Evolutionary conservation across 1,140 invertebrate genomes (phyloP), one percentile per base, ranked within the genome.

Genomic region (Musca vetustissima): DNA sequence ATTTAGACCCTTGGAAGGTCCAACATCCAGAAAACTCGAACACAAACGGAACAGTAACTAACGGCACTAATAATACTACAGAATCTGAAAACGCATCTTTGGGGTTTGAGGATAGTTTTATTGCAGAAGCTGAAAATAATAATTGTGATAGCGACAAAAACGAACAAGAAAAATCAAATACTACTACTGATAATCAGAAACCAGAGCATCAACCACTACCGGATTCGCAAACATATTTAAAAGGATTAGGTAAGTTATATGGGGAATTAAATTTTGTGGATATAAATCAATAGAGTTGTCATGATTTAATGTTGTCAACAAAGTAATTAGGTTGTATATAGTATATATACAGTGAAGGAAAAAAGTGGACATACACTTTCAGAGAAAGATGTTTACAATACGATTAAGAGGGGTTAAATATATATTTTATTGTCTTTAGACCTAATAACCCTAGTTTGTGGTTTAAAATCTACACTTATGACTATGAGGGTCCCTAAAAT

Each of bases 81-180:
- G 19, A 57, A 36, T n/a, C 50, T 28, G 28, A 59, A 43, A n/a
- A 25, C 17, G 11, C 49, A 32, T 25, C 65, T 50, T 52, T 71
- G 28, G 68, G 69, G 52, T 86, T 86, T 57, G 85, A 86, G 74
- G 85, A 86, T 71, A 84, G 85, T 78, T 86, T 86, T 70, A 74
- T 48, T 67, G 67, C 67, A 69, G n/a, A n/a, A n/a, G 1, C 7
- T 17, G 47, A 21, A 21, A 49, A 32, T 19, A 66, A 19, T 48
- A 65, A 25, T 61, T 50, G 9, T n/a, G 8, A 4, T 28, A 52
- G 47, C 2, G 19, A 36, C 47, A 49, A n/a, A 24, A 17, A 22
- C 4, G 19, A 57, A 50, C 17, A n/a, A 24, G 32, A 22, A 22
- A 50, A 55, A 15, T 53, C 64, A 17, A 61, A 32, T 25, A 71